These are phyloP conservation scores for Urocynchramus pylzowi DNA, from an alignment of 2,113 vertebrate species.

Conservation along the genomic window DNA sequence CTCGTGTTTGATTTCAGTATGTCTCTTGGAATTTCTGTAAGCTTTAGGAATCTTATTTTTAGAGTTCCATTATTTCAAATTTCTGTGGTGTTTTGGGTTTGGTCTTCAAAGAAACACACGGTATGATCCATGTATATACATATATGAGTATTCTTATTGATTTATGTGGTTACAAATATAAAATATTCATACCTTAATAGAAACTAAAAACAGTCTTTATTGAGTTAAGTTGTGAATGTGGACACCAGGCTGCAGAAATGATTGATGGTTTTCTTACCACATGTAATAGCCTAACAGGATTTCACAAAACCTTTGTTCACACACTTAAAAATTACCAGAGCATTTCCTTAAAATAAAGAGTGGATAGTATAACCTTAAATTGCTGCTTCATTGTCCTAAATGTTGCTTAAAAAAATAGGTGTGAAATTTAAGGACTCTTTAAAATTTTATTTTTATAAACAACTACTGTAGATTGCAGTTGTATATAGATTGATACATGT, in stretches of 20 bases:
- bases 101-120: background rate
- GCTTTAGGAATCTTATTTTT: background rate
- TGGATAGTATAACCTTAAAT: background rate
- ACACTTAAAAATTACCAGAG: constrained; percentile 35
- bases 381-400: background rate
- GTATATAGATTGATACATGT: background rate
- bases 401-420: background rate
- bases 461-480: background rate
- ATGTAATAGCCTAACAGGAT: constrained; percentile 49
- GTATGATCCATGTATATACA: background rate
- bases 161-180: constrained; percentile 16
- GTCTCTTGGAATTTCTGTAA: background rate
- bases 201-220: constrained; percentile 52
- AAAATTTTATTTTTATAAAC: background rate
- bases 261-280: constrained; percentile 60
- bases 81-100: background rate
- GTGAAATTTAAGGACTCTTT: background rate
- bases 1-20: background rate
- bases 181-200: constrained; percentile 64
- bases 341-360: background rate
- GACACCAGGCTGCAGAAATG: constrained; percentile 49
- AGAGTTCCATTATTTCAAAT: background rate
- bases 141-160: background rate
- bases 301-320: constrained; percentile 57
- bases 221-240: constrained; percentile 59